Percentiles rank a stretch among this genome's conserved stretches.
These are phyloP conservation scores for Pluvialis apricaria DNA, from an alignment of 2,113 vertebrate genomes.

Conservation along the genomic window DNA sequence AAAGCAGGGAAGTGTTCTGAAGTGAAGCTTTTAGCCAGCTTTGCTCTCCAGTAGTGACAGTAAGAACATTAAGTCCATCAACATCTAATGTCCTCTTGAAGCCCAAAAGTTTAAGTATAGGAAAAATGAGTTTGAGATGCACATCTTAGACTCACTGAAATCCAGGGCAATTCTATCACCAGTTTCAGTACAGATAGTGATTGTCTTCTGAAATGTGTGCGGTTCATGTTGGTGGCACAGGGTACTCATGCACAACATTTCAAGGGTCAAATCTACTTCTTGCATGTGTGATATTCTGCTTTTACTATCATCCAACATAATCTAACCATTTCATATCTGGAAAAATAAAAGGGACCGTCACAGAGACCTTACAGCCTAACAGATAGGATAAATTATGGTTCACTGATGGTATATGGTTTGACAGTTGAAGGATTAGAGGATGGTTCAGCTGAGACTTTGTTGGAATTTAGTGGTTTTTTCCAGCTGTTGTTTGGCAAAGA, in stretches of 20 bases:
- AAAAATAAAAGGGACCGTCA: neutral
- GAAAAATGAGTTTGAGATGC: neutral
- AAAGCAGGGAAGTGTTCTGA: neutral
- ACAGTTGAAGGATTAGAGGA: neutral
- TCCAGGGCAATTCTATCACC: neutral
- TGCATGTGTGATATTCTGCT: neutral
- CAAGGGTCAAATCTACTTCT: neutral
- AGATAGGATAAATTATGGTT: neutral
- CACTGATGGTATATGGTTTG: neutral
- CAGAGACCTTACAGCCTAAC: neutral
- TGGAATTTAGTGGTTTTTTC: neutral
- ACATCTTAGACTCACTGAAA: neutral
- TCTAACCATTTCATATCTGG: neutral
- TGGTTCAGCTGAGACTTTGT: neutral
- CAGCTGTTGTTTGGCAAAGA: neutral
- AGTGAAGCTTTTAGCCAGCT: neutral
- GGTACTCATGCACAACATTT: neutral
- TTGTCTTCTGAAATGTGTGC: neutral
- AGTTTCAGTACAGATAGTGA: neutral
- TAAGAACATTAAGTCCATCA: neutral
- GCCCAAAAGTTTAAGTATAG: neutral
- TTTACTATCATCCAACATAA: neutral
- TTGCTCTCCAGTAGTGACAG: neutral
- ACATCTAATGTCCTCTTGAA: neutral
- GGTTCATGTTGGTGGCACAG: neutral